Base-by-base conservation (phyloP, 37 sponge, comb jelly and placozoan species). In the Mnemiopsis leidyi region DNA sequence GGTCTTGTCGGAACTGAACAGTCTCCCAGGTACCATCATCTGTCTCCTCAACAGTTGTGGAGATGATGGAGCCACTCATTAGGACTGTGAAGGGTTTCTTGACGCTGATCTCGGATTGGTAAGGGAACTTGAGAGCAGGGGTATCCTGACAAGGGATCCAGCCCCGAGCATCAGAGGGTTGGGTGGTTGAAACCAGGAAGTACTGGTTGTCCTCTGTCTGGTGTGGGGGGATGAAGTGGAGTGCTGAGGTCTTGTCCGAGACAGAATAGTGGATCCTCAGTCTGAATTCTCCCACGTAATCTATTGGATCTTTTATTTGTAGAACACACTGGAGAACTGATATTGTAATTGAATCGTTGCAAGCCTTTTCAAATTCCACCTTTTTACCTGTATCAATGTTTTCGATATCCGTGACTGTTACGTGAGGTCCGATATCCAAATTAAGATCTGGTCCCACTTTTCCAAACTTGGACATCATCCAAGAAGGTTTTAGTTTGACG, bases 111-210 rank as follows among this genome's bases (percentile, higher is more conserved):
- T 9, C 29, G 7, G 90, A 39, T 0, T 5, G 25, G 90, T 32
- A 85, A 18, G 61, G 61, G 61, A 40, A 40, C 61, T 40, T 38
- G 3, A 85, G 24, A 1, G 90, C 40, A 29, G 90, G 24, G 0
- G 90, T 25, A 21, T 85, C 90, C 61, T 85, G 90, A 39, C 90
- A 85, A 3, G 90, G 90, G 9, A 85, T 85, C 90, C 90, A 85
- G 23, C 90, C 90, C 0, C 90, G 90, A 18, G 90, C 48, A 21
- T 85, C 25, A 29, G 90, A 85, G 23, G 90, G 90, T 29, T 85
- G 90, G 13, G 90, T 85, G 38, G 24, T 37, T 33, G 90, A 85
- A 28, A 85, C 90, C 48, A 85, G 90, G 79, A 77, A 77, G 40
- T 20, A n/a, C 90, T 33, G 1, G 29, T 36, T 28, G 3, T 36